Evolutionary conservation across 2,888 invertebrate species (phyloP), one percentile per base, ranked within the genome.

Genomic region (Chloroclystis v-ata): DNA sequence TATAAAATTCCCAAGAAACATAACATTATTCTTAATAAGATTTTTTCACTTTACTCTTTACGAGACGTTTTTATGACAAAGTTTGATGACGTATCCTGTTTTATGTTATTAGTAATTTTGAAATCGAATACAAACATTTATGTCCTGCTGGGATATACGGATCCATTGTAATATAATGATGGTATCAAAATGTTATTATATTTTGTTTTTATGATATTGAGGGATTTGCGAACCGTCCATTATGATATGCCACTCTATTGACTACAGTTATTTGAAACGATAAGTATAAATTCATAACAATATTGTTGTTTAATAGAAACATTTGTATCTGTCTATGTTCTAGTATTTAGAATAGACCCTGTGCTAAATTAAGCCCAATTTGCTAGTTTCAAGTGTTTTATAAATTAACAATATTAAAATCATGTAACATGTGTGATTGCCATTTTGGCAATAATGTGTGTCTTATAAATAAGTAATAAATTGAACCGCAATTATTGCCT

Each of bases 21-120:
- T 8, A 20, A 35, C 1, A 20, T 24, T 35, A 8, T 20, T 35
- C 16, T 11, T 35, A 20, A 20, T 20, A 35, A 35, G 20, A 35
- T 45, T 28, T 45, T 46, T 50, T 53, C 39, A 55, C 28, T 59
- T 61, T 55, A 58, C 59, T 61, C 50, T 57, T 57, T 60, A 61
- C 51, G 55, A 59, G 53, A 54, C 33, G 49, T 59, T 63, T 62
- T 60, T 61, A 59, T 57, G 58, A 47, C 53, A 56, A 60, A 51
- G 39, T 53, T 59, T 58, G 55, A 60, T 56, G 57, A 57, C 53
- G 50, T 55, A 52, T 56, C 50, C 54, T 51, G 50, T 61, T 63
- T 62, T 61, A 61, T 61, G 58, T 61, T 60, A 60, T 59, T 58
- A 60, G 57, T 62, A 56, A 57, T 61, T 35, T 60, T 59, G 52